Evolutionary conservation across 2,797 vertebrate species (phyloP).

Genomic region (Anolis apletophallus): DNA sequence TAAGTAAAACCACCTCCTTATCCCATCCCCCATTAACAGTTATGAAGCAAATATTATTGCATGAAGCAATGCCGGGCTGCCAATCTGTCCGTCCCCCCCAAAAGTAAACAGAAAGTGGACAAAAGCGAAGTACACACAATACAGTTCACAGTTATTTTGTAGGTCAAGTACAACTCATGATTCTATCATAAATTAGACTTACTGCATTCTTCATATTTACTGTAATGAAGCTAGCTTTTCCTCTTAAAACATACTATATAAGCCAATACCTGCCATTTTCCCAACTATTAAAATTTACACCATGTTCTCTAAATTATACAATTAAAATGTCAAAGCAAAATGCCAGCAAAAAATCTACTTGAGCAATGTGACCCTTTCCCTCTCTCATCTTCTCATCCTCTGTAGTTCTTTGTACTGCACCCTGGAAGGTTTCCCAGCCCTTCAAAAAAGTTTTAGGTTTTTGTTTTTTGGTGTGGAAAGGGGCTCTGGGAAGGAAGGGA

Average conservation of each 20-base stretch:
- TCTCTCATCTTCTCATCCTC: neutral
- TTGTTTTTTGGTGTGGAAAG: neutral
- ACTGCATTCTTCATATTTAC: neutral
- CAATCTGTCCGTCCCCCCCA: neutral
- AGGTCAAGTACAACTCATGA: conserved; percentile 2
- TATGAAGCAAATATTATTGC: neutral
- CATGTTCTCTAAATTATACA: neutral
- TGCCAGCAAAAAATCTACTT: neutral
- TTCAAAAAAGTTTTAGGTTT: neutral
- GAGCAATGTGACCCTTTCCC: neutral
- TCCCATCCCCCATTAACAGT: neutral
- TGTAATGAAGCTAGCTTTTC: neutral
- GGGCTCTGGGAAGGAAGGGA: neutral
- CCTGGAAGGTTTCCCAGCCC: neutral
- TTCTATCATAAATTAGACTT: neutral
- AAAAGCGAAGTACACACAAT: neutral
- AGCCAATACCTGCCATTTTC: neutral
- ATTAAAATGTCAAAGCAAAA: neutral
- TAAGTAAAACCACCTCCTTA: conserved; percentile 18
- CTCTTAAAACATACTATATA: neutral
- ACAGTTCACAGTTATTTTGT: neutral
- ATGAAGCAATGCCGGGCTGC: neutral
- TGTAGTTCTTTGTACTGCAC: neutral
- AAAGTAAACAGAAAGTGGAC: neutral
- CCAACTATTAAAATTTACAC: neutral